Evolutionary conservation across 2,797 vertebrate species (phyloP).

Genomic region (Eremophila alpestris): DNA sequence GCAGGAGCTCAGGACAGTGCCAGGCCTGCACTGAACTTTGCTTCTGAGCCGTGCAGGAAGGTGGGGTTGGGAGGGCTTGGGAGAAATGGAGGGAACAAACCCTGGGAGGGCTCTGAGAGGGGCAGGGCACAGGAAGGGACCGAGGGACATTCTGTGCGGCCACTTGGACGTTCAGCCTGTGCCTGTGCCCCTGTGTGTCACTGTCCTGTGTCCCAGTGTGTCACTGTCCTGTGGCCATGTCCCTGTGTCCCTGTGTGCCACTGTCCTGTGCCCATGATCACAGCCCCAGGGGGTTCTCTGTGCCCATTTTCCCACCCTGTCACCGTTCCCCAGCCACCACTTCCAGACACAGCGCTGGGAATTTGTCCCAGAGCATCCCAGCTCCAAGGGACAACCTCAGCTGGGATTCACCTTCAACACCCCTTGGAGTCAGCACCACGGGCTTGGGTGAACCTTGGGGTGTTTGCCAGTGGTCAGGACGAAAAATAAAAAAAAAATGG

Average conservation of each 20-base stretch:
- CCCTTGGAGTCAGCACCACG: not conserved
- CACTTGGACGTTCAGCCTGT: not conserved
- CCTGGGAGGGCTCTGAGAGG: rapidly evolving
- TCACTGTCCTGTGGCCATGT: not conserved
- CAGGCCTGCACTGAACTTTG: rapidly evolving
- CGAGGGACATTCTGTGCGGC: rapidly evolving
- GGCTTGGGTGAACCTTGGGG: not conserved
- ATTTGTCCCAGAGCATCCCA: not conserved
- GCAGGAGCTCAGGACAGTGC: rapidly evolving
- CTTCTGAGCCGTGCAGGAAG: not conserved
- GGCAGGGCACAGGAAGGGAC: not conserved
- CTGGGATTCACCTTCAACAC: rapidly evolving
- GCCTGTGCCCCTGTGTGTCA: not conserved
- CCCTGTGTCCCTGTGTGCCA: not conserved
- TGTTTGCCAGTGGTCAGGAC: not conserved
- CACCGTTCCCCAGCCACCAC: rapidly evolving
- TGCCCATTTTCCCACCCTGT: rapidly evolving
- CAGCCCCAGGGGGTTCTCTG: not conserved
- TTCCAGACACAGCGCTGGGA: rapidly evolving
- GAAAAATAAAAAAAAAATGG: not conserved
- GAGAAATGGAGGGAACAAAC: rapidly evolving
- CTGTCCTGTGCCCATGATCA: not conserved
- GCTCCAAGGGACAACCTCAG: rapidly evolving
- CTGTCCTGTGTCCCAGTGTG: not conserved
- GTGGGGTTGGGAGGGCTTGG: not conserved